A percentile compares a stretch with the other conserved stretches of the same genome.
phyloP scores from a whole-genome alignment of 1,140 invertebrate genomes.

The Brachionus paranguensis region DNA sequence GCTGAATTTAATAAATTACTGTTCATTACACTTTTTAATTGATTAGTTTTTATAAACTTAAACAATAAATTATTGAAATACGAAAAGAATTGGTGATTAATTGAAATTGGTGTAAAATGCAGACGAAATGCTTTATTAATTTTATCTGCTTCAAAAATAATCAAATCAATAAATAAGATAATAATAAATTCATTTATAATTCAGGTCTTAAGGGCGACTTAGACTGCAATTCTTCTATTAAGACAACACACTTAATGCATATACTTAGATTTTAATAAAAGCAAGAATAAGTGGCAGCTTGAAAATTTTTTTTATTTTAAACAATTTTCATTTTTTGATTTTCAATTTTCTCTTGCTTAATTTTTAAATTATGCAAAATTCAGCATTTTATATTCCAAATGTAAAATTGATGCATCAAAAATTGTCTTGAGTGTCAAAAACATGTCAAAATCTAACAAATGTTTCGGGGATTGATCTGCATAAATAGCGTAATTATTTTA shows the following conservation, averaged over 20 bases:
- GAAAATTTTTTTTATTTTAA: neutral
- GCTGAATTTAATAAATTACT: slow-evolving; percentile 18
- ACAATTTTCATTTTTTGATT: neutral
- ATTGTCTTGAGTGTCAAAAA: neutral
- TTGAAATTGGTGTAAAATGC: neutral
- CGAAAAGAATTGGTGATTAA: neutral
- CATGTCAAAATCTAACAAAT: neutral
- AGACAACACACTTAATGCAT: neutral
- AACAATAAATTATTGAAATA: neutral
- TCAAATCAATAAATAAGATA: neutral
- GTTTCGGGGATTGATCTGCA: no score
- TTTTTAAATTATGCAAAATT: neutral
- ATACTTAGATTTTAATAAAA: neutral
- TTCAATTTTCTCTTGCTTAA: neutral
- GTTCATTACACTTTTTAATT: neutral
- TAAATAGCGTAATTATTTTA: no score
- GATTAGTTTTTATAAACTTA: neutral
- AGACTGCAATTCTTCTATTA: neutral
- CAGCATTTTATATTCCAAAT: neutral
- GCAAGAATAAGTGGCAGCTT: neutral
- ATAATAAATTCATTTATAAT: neutral
- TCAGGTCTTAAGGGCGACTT: neutral
- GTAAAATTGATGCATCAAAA: neutral
- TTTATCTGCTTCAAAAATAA: neutral
- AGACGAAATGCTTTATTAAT: neutral